Base-by-base conservation (phyloP, 2,113 vertebrate genomes). In the Fulmarus glacialis region DNA sequence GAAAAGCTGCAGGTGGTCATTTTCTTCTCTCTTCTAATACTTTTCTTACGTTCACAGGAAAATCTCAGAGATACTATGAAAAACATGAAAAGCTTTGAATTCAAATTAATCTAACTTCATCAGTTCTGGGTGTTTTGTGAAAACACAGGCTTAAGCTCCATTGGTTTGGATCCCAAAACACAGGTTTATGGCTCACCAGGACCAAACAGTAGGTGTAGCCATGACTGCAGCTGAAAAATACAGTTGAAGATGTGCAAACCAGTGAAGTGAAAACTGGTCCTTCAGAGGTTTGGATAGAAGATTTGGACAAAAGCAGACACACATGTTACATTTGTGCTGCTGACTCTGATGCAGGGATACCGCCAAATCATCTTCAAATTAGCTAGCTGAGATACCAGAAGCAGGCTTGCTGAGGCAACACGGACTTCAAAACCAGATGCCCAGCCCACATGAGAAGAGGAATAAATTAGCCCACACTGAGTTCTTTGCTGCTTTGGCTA, bases 1-100 rank as follows among this genome's bases (percentile, higher is more conserved):
- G 74, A 90, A 90, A 92, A 96, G 19, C 94, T 43, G 52, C 34
- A 8, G 92, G 94, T 89, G 89, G 80, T 95, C 4, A 79, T 79
- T 97, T 95, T 97, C 60, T 74, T 89, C 63, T 78, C 30, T 70
- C 19, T 87, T 93, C 64, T 71, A 71, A 82, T 82, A 84, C 64
- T 71, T 91, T 56, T 48, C 47, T 89, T 87, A 43, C 27, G 59
- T 92, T 96, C 83, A 84, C 30, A 56, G 40, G 56, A 91, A 96
- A 92, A 93, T 89, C 42, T 68, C 67, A 74, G n/a, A 58, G 42
- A 59, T 92, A 87, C 43, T 53, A 71, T 3, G 4, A 72, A 89
- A 84, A 79, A 91, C 66, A 85, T 75, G 12, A 86, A 67, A 94
- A 95, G 73, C 53, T 88, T 88, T 68, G 34, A 82, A 68, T 87